Percentiles rank a stretch among this genome's conserved stretches.
Evolutionary conservation across 2,888 invertebrate genomes (phyloP).

Genomic region (Xanthorhoe spadicearia): DNA sequence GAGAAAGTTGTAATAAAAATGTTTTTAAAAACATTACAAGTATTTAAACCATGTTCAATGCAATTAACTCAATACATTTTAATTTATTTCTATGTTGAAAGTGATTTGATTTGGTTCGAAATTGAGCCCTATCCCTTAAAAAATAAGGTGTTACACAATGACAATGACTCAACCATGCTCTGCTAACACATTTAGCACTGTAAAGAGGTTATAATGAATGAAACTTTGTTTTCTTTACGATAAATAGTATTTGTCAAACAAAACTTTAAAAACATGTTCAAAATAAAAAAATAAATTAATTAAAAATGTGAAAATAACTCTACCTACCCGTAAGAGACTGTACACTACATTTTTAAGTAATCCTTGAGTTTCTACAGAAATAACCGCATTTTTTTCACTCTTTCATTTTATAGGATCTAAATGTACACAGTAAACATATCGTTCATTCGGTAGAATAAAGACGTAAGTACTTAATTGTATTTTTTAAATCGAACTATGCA

Average conservation of each 20-base stretch:
- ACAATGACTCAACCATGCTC: conserved; percentile 12
- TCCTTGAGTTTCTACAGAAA: too few relatives aligned
- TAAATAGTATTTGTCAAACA: too few relatives aligned
- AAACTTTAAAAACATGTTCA: too few relatives aligned
- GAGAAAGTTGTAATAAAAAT: not conserved
- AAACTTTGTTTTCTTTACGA: conserved; percentile 6
- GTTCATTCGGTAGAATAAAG: too few relatives aligned
- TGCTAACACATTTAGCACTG: conserved; percentile 18
- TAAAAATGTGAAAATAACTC: too few relatives aligned
- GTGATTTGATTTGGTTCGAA: conserved; percentile 3
- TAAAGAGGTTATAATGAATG: conserved; percentile 7
- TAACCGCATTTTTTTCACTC: too few relatives aligned
- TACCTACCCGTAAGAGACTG: too few relatives aligned
- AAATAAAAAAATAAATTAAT: too few relatives aligned
- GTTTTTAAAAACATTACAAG: not conserved
- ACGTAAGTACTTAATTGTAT: too few relatives aligned
- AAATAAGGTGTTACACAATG: not conserved
- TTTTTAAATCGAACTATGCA: not conserved
- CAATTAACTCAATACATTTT: conserved; percentile 23
- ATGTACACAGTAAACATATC: too few relatives aligned
- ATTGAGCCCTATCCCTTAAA: not conserved
- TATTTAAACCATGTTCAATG: conserved; percentile 5
- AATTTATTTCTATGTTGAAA: conserved; percentile 23
- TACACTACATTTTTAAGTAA: too few relatives aligned
- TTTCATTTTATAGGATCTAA: too few relatives aligned